phyloP scores from a whole-genome alignment of 2,797 vertebrate genomes.

The Sebastes diploproa region DNA sequence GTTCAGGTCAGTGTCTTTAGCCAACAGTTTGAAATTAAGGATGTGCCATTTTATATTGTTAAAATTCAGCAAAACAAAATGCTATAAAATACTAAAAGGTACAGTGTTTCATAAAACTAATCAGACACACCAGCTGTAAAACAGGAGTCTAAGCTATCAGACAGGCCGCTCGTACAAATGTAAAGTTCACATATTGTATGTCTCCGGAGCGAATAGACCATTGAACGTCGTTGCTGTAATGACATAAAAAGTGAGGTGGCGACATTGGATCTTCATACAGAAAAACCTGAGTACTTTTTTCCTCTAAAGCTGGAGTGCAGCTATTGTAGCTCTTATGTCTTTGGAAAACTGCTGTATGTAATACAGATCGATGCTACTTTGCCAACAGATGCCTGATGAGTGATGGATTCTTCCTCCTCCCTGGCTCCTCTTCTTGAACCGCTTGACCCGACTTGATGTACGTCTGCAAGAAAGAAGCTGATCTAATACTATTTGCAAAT shows the following conservation, averaged over 20 bases:
- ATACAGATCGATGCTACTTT: slow-evolving; percentile 20
- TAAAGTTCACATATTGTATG: slow-evolving; percentile 39
- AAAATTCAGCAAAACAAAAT: slow-evolving; percentile 45
- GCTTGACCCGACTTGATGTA: neutral
- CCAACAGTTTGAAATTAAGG: slow-evolving; percentile 25
- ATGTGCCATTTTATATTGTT: slow-evolving; percentile 58
- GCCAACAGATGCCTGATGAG: neutral
- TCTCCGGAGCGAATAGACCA: slow-evolving; percentile 3
- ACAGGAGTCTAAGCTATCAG: slow-evolving; percentile 20
- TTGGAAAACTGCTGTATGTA: slow-evolving; percentile 28
- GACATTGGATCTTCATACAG: slow-evolving; percentile 37
- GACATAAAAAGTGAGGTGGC: slow-evolving; percentile 17
- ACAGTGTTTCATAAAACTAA: slow-evolving; percentile 70
- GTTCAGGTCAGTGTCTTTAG: slow-evolving; percentile 58
- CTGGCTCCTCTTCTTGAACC: slow-evolving; percentile 5
- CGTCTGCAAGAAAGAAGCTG: neutral
- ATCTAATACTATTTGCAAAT: slow-evolving; percentile 35
- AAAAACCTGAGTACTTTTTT: slow-evolving; percentile 70
- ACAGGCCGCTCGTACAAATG: slow-evolving; percentile 28
- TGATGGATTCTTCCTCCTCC: slow-evolving; percentile 5
- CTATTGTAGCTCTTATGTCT: slow-evolving; percentile 17
- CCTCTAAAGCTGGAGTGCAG: slow-evolving; percentile 32
- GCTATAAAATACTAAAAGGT: slow-evolving; percentile 45
- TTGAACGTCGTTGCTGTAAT: slow-evolving; percentile 16
- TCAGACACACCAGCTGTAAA: slow-evolving; percentile 37